Base-by-base conservation (phyloP, 2,888 invertebrate species). In the Ichneumon xanthorius region DNA sequence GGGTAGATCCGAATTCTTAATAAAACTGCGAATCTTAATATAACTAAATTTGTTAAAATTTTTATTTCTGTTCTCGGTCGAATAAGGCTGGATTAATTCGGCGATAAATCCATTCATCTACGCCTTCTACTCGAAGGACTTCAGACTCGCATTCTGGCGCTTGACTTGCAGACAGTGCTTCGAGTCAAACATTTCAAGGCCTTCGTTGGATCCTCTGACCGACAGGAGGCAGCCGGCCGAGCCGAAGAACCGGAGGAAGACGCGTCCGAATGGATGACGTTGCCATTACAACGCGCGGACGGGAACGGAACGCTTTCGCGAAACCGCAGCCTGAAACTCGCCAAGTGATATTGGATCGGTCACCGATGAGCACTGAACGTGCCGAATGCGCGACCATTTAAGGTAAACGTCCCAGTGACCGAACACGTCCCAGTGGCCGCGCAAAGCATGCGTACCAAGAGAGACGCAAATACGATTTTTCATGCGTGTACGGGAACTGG, bases 61-160 rank as follows among this genome's bases (percentile, higher is more conserved):
- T 26, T 65, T 76, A n/a, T 4, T 58, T 58, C 26, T 58, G 26
- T 58, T 58, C 11, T 22, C 22, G 9, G 22, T 48, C 4, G 40
- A 82, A 91, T 19, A 90, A 95, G 95, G 98, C 0, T 98, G 98
- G 97, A 96, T 97, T 90, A 98, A 98, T 92, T 97, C 97, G 0
- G 97, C 97, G 4, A 97, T 98, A 87, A 98, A 98, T 94, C 98
- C 98, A 0, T 98, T 98, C 92, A 98, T 98, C 90, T 98, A 98
- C 91, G 98, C 98, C 26, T 98, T 98, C 92, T 98, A 98, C 94
- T 98, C 97, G 85, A 97, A 97, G 0, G 98, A 98, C 92, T 98
- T 98, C 92, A 96, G 98, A 91, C 95, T 97, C 88, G 98, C 98
- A 0, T 98, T 98, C 91, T 98, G 97, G 97, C 95, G 97, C 86